These are phyloP conservation scores for Phrynosoma blainvillii DNA, from an alignment of 2,113 vertebrate species.

Conservation along the genomic window DNA sequence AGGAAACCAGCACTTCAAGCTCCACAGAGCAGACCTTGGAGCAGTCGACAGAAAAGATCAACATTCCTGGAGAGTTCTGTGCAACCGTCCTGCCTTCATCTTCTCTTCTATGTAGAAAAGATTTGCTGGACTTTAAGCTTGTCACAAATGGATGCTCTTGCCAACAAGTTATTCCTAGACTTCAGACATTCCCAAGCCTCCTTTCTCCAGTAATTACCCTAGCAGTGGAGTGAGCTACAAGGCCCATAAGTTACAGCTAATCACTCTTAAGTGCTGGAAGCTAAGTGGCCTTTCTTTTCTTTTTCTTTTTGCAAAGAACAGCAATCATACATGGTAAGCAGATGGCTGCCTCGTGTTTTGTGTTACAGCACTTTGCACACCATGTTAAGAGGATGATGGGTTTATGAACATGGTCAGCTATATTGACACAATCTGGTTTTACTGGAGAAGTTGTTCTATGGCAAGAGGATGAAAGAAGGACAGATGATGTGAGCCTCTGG, in stretches of 20 bases:
- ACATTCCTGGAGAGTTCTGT: slow-evolving; percentile 37
- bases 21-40: slow-evolving; percentile 36
- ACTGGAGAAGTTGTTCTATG: slow-evolving; percentile 28
- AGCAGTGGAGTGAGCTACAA: slow-evolving; percentile 47
- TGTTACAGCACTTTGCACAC: slow-evolving; percentile 62
- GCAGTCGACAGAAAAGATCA: slow-evolving; percentile 25
- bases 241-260: slow-evolving; percentile 69
- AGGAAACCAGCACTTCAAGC: slow-evolving; percentile 50
- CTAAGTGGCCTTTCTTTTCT: slow-evolving; percentile 30
- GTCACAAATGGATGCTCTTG: slow-evolving; percentile 45
- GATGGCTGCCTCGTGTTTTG: slow-evolving; percentile 69
- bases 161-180: slow-evolving; percentile 57
- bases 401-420: slow-evolving; percentile 67
- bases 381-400: slow-evolving; percentile 65
- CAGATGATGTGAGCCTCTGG: background rate
- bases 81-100: slow-evolving; percentile 40
- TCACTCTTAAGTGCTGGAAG: slow-evolving; percentile 71
- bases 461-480: slow-evolving; percentile 4
- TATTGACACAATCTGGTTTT: slow-evolving; percentile 63
- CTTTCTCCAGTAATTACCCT: slow-evolving; percentile 67
- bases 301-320: slow-evolving; percentile 53
- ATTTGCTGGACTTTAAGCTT: slow-evolving; percentile 59
- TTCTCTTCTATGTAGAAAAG: slow-evolving; percentile 16
- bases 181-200: slow-evolving; percentile 51
- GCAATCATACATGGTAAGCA: slow-evolving; percentile 73